Evolutionary conservation across 2,113 vertebrate genomes (phyloP).

Genomic region (Chelonoidis abingdonii): DNA sequence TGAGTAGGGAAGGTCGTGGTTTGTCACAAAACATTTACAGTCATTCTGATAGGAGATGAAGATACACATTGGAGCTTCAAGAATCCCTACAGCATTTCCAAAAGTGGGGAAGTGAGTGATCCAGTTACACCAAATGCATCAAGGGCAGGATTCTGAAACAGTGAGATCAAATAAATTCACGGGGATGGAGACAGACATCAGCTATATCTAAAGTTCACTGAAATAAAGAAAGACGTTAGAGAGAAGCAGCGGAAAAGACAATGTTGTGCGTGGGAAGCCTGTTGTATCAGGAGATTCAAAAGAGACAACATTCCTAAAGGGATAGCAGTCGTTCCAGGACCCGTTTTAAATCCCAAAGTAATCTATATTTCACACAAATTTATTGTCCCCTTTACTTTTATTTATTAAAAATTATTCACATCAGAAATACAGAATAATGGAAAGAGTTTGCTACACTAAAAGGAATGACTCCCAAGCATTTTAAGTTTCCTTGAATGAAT

Average conservation of each 20-base stretch:
- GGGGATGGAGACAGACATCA: background rate
- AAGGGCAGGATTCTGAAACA: background rate
- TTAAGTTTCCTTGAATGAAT: background rate
- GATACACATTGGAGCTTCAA: background rate
- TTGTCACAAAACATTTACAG: accelerated
- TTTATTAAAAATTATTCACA: background rate
- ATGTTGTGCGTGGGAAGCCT: background rate
- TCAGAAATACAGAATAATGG: background rate
- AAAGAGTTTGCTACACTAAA: background rate
- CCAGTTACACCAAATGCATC: no score
- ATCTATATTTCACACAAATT: no score
- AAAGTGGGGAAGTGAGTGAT: background rate
- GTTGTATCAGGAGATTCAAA: background rate
- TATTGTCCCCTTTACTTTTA: background rate
- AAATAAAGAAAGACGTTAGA: background rate
- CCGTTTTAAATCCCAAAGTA: no score
- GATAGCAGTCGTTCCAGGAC: background rate
- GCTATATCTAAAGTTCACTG: background rate
- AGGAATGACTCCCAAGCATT: background rate
- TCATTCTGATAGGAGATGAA: background rate
- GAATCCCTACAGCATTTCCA: background rate
- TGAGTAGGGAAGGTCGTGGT: accelerated
- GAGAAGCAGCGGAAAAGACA: background rate
- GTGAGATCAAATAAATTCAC: background rate
- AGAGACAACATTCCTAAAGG: background rate